A percentile compares a stretch with the other conserved stretches of the same genome.
Evolutionary conservation across 2,797 vertebrate species (phyloP).

Genomic region (Allochrocebus solatus): DNA sequence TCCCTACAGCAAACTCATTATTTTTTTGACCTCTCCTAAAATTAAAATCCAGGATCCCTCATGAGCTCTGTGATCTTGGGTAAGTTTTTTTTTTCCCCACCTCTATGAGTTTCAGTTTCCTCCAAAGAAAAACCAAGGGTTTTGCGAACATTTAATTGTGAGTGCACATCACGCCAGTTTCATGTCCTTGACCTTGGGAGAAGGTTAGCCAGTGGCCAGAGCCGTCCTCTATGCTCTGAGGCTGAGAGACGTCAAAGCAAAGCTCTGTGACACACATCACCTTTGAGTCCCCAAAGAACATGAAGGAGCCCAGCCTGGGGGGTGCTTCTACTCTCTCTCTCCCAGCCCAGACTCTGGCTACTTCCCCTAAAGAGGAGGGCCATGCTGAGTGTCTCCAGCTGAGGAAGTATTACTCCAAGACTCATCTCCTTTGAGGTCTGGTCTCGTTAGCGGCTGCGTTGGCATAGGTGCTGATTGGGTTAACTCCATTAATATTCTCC

Average conservation of each 20-base stretch:
- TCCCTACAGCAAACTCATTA: accelerated
- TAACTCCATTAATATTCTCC: no score
- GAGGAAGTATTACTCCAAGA: no score
- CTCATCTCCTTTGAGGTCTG: background rate
- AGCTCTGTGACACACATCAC: accelerated
- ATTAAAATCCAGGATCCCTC: background rate
- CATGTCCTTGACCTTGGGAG: background rate
- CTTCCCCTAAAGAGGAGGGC: background rate
- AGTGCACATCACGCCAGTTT: accelerated
- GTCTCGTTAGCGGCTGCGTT: accelerated
- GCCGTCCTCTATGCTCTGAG: accelerated
- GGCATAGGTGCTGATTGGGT: accelerated
- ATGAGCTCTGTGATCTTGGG: accelerated
- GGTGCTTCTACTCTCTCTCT: no score
- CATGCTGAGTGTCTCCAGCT: no score
- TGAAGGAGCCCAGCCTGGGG: accelerated
- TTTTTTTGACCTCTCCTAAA: background rate
- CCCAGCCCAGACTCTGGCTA: accelerated
- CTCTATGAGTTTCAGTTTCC: background rate
- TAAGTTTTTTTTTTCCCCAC: background rate
- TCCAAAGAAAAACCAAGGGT: background rate
- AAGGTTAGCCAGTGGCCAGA: background rate
- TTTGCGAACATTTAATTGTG: no score
- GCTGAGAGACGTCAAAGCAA: background rate
- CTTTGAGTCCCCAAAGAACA: background rate